These are phyloP conservation scores for Leucosticte australis DNA, from an alignment of 2,113 vertebrate species.

Conservation along the genomic window DNA sequence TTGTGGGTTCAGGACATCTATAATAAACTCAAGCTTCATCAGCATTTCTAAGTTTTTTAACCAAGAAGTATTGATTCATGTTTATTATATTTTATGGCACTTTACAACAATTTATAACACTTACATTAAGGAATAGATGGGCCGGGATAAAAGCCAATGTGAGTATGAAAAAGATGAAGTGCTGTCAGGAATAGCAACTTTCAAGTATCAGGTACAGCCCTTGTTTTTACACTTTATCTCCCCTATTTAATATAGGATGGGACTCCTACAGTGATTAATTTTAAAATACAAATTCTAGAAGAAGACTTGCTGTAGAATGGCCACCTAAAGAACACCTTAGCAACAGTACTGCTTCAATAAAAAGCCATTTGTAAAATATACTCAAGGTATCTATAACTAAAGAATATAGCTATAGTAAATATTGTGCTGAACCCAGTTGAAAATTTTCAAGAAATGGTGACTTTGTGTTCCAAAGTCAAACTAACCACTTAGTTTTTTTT, in stretches of 20 bases:
- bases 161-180: constrained; percentile 73
- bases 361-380: not conserved
- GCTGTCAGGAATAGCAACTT: constrained; percentile 71
- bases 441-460: not conserved
- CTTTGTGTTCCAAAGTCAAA: not conserved
- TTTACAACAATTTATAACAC: constrained; percentile 80
- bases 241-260: constrained; percentile 39
- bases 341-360: not conserved
- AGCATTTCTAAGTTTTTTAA: constrained; percentile 79
- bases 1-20: constrained; percentile 60
- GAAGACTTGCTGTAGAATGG: not conserved
- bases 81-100: constrained; percentile 79
- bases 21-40: constrained; percentile 69
- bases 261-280: constrained; percentile 29
- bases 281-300: constrained; percentile 18
- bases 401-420: not conserved
- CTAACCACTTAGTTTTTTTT: not conserved
- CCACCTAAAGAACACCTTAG: not conserved
- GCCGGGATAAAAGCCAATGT: constrained; percentile 74
- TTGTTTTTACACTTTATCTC: constrained; percentile 65
- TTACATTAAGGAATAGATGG: constrained; percentile 81
- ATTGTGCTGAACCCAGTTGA: not conserved
- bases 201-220: constrained; percentile 59
- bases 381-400: not conserved
- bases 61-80: constrained; percentile 81